Conservation (phyloP, 2,113 vertebrate genomes). For the Cairina moschata region DNA sequence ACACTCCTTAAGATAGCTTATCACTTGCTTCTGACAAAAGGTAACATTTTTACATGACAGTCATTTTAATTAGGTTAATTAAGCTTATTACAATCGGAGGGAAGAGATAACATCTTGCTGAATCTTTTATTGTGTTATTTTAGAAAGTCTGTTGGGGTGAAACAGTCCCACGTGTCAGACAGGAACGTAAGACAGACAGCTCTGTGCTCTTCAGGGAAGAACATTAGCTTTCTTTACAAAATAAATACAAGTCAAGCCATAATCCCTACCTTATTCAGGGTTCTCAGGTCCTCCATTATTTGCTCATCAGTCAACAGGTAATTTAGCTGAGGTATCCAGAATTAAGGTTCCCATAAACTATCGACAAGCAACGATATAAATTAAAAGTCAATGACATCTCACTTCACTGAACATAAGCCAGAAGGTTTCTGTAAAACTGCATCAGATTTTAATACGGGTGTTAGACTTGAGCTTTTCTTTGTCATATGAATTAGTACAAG, state of each 20-base stretch:
- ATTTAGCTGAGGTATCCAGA: conserved; percentile 92
- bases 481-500: background rate
- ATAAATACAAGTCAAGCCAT: background rate
- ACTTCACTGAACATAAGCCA: background rate
- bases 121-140: background rate
- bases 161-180: background rate
- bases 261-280: conserved; percentile 90
- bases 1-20: background rate
- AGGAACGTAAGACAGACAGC: background rate
- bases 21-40: conserved; percentile 3
- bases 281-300: conserved; percentile 97
- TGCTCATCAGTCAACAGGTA: conserved; percentile 97
- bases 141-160: background rate
- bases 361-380: conserved; percentile 1
- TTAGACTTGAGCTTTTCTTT: background rate
- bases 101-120: conserved; percentile 3
- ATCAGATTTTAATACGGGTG: background rate
- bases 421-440: background rate
- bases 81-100: background rate
- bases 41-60: conserved; percentile 6
- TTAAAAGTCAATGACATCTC: background rate
- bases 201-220: background rate
- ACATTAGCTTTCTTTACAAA: background rate
- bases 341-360: conserved; percentile 80
- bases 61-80: conserved; percentile 36